phyloP scores from a whole-genome alignment of 2,888 invertebrate species.

The Argyresthia goedartella region DNA sequence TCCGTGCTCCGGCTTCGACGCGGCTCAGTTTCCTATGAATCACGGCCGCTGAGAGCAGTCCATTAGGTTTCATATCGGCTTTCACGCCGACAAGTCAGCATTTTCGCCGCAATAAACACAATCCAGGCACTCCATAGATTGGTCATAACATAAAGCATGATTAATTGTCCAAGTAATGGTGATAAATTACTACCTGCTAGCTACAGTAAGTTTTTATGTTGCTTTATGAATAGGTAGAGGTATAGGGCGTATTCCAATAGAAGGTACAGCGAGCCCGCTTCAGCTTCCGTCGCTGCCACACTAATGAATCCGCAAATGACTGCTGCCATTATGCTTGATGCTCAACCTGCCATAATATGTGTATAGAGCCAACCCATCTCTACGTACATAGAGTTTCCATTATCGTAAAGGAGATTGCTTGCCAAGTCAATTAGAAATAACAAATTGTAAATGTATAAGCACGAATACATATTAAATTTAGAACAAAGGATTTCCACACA shows the following conservation, averaged over 20 bases:
- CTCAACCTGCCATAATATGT: neutral
- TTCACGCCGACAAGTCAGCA: neutral
- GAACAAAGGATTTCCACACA: neutral
- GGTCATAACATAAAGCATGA: neutral
- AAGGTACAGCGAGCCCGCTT: neutral
- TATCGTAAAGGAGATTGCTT: neutral
- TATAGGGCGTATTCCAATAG: neutral
- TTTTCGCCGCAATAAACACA: neutral
- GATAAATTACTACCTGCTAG: neutral
- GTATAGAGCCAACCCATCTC: neutral
- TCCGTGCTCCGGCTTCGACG: neutral
- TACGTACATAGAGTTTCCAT: neutral
- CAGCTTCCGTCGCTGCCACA: conserved; percentile 2
- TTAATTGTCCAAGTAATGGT: neutral
- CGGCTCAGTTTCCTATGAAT: neutral
- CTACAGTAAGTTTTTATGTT: neutral
- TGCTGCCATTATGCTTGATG: conserved; percentile 3
- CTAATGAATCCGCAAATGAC: conserved; percentile 10
- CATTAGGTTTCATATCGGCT: conserved; percentile 2
- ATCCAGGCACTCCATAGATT: neutral
- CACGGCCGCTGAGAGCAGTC: neutral
- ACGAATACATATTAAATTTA: too few relatives aligned
- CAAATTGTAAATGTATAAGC: too few relatives aligned
- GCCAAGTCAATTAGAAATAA: neutral
- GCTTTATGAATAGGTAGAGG: too few relatives aligned